Conservation (phyloP, 2,888 invertebrate genomes). For the Norana najaformis region DNA sequence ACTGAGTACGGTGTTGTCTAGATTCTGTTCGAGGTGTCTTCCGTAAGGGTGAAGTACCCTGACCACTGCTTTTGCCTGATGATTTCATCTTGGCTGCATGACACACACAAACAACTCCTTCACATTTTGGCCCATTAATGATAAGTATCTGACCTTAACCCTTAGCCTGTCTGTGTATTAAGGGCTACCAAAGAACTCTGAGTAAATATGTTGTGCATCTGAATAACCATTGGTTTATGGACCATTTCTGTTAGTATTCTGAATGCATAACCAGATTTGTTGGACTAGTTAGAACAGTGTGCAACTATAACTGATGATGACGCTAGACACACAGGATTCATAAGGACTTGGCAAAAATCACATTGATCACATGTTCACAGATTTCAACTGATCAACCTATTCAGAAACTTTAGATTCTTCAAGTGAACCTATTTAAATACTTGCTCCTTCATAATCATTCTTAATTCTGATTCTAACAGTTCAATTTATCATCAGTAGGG, state of each 20-base stretch:
- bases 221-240: not conserved
- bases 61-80: not conserved
- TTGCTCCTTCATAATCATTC: too few species aligned
- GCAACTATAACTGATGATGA: not conserved
- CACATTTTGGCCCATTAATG: not conserved
- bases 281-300: not conserved
- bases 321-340: too few species aligned
- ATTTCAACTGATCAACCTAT: too few species aligned
- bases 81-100: not conserved
- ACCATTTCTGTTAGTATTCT: not conserved
- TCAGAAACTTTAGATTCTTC: too few species aligned
- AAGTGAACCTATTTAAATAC: too few species aligned
- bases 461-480: too few species aligned
- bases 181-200: not conserved
- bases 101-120: not conserved
- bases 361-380: too few species aligned
- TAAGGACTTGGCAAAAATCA: too few species aligned
- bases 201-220: not conserved
- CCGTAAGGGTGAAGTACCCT: not conserved
- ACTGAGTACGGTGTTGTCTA: conserved; percentile 18
- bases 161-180: not conserved
- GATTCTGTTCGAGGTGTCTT: not conserved
- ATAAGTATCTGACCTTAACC: not conserved
- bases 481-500: too few species aligned
- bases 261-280: not conserved